phyloP scores from a whole-genome alignment of 2,888 invertebrate species.

The Capitulum mitella region DNA sequence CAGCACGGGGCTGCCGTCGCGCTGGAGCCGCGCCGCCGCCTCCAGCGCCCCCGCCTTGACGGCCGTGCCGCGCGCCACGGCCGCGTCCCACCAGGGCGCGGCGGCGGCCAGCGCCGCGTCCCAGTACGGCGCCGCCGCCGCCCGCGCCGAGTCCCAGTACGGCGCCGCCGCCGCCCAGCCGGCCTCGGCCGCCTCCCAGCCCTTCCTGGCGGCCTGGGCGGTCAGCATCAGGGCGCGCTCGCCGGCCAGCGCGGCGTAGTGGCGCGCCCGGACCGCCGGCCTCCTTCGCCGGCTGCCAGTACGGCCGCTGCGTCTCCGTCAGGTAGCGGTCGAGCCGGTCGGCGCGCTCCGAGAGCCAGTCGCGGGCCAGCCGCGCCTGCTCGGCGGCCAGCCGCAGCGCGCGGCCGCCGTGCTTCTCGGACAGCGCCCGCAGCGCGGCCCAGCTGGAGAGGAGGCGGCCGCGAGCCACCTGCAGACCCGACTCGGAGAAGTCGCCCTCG shows the following conservation, averaged over 20 bases:
- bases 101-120: not conserved
- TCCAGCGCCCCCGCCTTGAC: slow-evolving; percentile 19
- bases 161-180: not conserved
- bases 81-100: not conserved
- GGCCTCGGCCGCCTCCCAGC: not conserved
- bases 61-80: not conserved
- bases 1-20: not conserved
- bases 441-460: not conserved
- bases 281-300: not conserved
- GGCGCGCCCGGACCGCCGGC: not conserved
- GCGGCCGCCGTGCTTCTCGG: not conserved
- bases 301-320: not conserved
- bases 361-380: no score
- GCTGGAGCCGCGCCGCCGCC: not conserved
- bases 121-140: not conserved
- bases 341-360: not conserved
- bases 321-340: not conserved
- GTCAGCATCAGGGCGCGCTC: not conserved
- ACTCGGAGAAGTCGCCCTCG: not conserved
- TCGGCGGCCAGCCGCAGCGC: not conserved
- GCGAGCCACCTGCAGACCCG: not conserved
- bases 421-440: not conserved
- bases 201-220: not conserved
- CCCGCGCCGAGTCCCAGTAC: not conserved
- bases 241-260: not conserved